Evolutionary conservation across 1,140 invertebrate species (phyloP).

Genomic region (Trissolcus basalis): DNA sequence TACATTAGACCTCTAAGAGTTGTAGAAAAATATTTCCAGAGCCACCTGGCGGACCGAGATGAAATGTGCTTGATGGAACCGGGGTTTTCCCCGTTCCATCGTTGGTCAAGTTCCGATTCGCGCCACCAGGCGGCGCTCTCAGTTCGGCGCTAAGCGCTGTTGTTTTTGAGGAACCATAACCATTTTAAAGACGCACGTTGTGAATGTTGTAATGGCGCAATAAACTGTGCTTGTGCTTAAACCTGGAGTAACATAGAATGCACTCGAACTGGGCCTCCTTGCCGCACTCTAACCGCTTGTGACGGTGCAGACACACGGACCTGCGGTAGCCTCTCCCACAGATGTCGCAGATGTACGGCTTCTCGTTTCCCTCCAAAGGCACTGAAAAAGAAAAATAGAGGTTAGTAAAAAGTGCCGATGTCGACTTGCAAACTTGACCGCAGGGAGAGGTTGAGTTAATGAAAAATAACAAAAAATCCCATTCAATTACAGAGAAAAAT

Average conservation of each 20-base stretch:
- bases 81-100: no score
- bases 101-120: no score
- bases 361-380: constrained; percentile 24
- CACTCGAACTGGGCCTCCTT: constrained; percentile 71
- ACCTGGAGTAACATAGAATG: constrained; percentile 67
- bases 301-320: constrained; percentile 68
- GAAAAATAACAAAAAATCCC: constrained; percentile 38
- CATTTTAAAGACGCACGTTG: constrained; percentile 28
- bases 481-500: constrained; percentile 46
- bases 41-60: no score
- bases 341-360: constrained; percentile 65
- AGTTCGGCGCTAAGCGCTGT: no score
- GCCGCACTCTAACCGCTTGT: constrained; percentile 71
- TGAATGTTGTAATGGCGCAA: constrained; percentile 68
- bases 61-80: no score
- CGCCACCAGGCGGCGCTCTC: no score
- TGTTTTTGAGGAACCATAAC: neutral
- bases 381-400: constrained; percentile 53
- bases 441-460: constrained; percentile 8
- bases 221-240: constrained; percentile 73
- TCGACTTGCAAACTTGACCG: constrained; percentile 1
- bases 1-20: no score
- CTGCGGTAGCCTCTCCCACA: constrained; percentile 68
- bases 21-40: no score
- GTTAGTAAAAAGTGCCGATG: constrained; percentile 20